These are phyloP conservation scores for Macroglossus sobrinus DNA, from an alignment of 2,113 vertebrate genomes.

Conservation along the genomic window DNA sequence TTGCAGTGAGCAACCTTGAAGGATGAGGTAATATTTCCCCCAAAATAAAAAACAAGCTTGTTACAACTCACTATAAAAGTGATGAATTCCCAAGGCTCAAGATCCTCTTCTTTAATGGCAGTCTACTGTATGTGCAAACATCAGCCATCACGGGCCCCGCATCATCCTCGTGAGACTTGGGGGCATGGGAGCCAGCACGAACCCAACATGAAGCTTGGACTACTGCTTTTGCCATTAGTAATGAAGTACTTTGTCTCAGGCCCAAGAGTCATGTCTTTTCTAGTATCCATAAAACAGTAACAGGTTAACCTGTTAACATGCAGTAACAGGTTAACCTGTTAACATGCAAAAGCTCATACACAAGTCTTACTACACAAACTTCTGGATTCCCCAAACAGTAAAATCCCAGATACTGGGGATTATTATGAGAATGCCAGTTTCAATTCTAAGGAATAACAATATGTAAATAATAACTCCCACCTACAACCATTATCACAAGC, in stretches of 20 bases:
- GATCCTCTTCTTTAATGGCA: background rate
- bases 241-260: background rate
- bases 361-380: background rate
- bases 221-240: background rate
- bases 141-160: background rate
- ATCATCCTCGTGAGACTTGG: background rate
- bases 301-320: background rate
- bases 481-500: background rate
- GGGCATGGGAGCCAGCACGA: background rate
- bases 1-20: background rate
- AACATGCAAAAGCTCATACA: background rate
- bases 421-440: background rate
- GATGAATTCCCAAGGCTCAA: background rate
- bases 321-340: background rate
- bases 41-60: background rate
- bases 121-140: background rate
- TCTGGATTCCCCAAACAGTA: constrained; percentile 21
- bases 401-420: background rate
- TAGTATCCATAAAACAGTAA: background rate
- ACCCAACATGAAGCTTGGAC: background rate
- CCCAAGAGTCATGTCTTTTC: background rate
- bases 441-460: background rate
- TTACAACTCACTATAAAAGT: background rate
- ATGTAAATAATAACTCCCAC: background rate
- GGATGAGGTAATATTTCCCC: background rate